Evolutionary conservation across 2,888 invertebrate genomes (phyloP).

Genomic region (Tipula helvola): DNA sequence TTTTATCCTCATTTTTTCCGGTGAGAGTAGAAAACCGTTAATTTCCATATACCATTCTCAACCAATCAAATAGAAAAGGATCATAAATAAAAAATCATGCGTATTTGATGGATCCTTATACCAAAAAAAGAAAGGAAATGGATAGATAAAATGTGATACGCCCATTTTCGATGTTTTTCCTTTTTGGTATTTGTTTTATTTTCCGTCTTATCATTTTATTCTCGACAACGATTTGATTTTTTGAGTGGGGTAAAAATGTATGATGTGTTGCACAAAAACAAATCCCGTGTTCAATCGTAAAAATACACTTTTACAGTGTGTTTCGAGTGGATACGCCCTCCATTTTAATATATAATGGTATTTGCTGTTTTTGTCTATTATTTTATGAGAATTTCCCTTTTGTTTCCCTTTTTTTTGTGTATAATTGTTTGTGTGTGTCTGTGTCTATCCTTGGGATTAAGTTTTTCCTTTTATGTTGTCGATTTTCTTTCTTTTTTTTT

Average conservation of each 20-base stretch:
- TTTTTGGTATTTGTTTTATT: background rate
- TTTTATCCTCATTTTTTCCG: background rate
- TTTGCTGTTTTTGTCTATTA: background rate
- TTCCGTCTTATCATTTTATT: background rate
- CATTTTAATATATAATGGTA: background rate
- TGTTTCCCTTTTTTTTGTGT: background rate
- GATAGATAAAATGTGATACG: background rate
- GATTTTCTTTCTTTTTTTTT: background rate
- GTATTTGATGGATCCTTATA: background rate
- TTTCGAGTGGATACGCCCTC: background rate
- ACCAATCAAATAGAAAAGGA: slow-evolving; percentile 4
- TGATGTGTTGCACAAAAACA: background rate
- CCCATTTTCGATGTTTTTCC: background rate
- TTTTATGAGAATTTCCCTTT: slow-evolving; percentile 5
- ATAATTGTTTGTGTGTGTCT: background rate
- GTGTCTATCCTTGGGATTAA: slow-evolving; percentile 5
- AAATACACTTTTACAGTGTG: background rate
- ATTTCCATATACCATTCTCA: background rate
- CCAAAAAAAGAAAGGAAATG: background rate
- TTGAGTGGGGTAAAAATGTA: background rate
- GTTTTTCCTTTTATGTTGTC: background rate
- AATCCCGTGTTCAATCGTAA: background rate
- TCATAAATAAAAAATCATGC: background rate
- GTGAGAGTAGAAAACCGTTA: background rate
- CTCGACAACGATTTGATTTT: background rate